These are phyloP conservation scores for Lemur catta DNA, from an alignment of 2,797 vertebrate genomes.

Conservation along the genomic window DNA sequence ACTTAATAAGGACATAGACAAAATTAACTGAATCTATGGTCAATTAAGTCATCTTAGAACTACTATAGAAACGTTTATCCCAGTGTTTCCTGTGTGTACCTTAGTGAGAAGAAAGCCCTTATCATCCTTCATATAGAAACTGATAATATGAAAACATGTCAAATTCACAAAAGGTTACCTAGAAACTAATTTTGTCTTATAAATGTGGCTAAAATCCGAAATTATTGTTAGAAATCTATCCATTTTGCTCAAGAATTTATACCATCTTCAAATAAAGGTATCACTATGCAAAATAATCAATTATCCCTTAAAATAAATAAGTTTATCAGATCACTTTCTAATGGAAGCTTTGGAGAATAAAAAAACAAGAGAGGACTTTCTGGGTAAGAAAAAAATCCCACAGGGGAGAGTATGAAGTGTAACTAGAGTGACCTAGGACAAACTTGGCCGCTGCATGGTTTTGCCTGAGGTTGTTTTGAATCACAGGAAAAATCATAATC, in stretches of 20 bases:
- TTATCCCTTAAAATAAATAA: not conserved
- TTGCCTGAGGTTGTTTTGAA: not conserved
- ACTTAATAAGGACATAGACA: not conserved
- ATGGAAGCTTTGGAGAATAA: not conserved
- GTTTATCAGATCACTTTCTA: conserved; percentile 2
- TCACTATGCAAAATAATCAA: not conserved
- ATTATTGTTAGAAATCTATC: not conserved
- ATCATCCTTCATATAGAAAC: not conserved
- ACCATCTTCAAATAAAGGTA: not conserved
- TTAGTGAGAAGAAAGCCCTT: not conserved
- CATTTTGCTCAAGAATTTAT: not conserved
- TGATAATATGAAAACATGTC: not conserved
- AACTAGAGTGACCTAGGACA: not conserved
- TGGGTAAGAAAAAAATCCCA: not conserved
- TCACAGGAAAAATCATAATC: not conserved
- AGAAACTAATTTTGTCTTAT: conserved; percentile 30
- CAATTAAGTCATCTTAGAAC: not conserved
- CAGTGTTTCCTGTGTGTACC: not conserved
- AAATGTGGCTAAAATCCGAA: not conserved
- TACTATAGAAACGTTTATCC: not conserved
- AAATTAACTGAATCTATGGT: not conserved
- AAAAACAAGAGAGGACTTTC: not conserved
- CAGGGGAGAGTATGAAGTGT: rapidly evolving
- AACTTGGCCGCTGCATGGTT: not conserved
- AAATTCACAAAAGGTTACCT: not conserved